Base-by-base conservation (phyloP, 2,113 vertebrate species). In the Holacanthus passer region DNA sequence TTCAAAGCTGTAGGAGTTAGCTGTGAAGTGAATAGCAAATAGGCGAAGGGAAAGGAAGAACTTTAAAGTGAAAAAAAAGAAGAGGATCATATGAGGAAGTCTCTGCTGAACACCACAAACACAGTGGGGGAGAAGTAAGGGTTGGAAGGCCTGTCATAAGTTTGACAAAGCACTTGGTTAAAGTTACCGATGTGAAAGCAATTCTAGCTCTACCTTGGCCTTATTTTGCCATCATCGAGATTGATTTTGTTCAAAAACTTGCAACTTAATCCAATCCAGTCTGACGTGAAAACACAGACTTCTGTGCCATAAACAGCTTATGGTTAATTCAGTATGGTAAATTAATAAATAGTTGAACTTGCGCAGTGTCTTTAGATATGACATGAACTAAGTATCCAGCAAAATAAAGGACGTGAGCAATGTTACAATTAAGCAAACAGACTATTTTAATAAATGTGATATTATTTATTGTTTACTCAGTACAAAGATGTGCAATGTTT, bases 1-100 rank as follows among this genome's bases (percentile, higher is more conserved):
- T 89, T 88, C 87, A 84, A 78, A 87, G 87, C 64, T 45, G 82
- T 43, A 45, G 79, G 86, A 88, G 88, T 65, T 22, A 20, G 85
- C 70, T 83, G 87, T 85, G 87, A 83, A 83, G 71, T 60, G 89
- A 92, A 91, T 88, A 52, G 73, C 76, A 91, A 91, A 91, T 43
- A 80, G 84, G 82, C 16, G 19, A 83, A 35, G 17, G 27, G 35
- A n/a, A 80, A 77, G 62, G 48, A 56, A 59, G 20, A 73, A 72
- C 65, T 88, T 81, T 59, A 66, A 37, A 81, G 66, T 2, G 7
- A 41, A 52, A 52, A 56, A 39, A 11, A 68, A 56, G 60, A 76
- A 66, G 24, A 32, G 24, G 56, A 77, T 55, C 4, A 24, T 27
- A 32, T 78, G 37, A 66, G 73, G 29, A 87, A 81, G 70, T 83